Evolutionary conservation across 2,797 vertebrate species (phyloP), one percentile per base, ranked within the genome.

Genomic region (Phaenicophaeus curvirostris): DNA sequence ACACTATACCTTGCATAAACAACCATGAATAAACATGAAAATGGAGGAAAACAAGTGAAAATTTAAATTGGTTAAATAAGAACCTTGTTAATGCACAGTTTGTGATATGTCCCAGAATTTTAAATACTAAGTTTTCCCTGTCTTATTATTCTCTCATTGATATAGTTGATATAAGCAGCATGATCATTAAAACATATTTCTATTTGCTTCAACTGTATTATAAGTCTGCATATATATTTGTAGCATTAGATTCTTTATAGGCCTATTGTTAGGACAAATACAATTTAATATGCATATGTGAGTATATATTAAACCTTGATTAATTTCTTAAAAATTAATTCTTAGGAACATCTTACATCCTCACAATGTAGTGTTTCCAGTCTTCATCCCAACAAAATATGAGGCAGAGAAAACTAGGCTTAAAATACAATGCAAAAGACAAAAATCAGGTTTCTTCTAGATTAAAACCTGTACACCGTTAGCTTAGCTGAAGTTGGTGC

Each of bases 201-300:
- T 28, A 2, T 77, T 82, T 80, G 5, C 24, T 65, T 90, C 35
- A 65, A 1, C 6, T 67, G 9, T 21, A 33, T 37, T 42, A 42
- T 27, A 66, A 31, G 11, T 33, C 63, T 35, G 37, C 15, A 46
- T 11, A 35, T 7, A 2, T 28, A 42, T 44, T 51, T 66, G 17
- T 25, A 66, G 9, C 11, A 19, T 35, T 71, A 67, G 10, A 63
- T 24, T 6, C 28, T 63, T 62, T 50, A 48, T 6, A 2, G 11
- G 14, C 2, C 15, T 37, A 9, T 44, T 72, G 69, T 27, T 9
- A 1, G 28, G 7, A 28, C 81, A 91, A 63, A 14, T 0, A 19
- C 20, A 1, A 39, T 42, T 48, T 50, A 84, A 19, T 37, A 75
- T 28, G 2, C 4, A 6, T 8, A 1, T 13, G 4, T 15, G 3